These are phyloP conservation scores for Scylla paramamosain DNA, from an alignment of 1,140 invertebrate species.

Conservation along the genomic window DNA sequence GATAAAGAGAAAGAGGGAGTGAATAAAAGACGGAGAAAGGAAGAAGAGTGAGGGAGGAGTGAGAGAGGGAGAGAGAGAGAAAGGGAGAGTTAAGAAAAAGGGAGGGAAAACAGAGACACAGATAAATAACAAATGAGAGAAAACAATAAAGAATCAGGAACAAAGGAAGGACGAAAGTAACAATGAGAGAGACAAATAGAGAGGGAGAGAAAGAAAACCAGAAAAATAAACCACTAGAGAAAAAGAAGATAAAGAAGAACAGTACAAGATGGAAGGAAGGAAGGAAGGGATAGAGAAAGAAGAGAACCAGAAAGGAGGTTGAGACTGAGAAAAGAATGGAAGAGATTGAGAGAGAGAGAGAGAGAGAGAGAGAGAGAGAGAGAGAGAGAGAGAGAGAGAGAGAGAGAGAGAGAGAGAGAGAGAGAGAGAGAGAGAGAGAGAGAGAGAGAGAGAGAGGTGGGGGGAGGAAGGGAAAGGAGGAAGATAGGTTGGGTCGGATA, in stretches of 20 bases:
- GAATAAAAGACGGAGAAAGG: no score
- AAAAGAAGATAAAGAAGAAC: neutral
- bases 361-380: constrained; percentile 50
- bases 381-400: constrained; percentile 51
- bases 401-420: constrained; percentile 35
- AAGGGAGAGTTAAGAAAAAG: neutral
- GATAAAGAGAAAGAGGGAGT: no score
- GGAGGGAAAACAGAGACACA: neutral
- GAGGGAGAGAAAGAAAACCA: neutral
- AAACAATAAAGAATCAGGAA: neutral
- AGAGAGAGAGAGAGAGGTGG: neutral
- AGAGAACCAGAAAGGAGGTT: neutral
- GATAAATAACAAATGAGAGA: neutral
- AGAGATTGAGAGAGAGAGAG: neutral
- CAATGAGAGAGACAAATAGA: neutral
- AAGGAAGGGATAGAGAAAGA: neutral
- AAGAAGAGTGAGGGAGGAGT: neutral
- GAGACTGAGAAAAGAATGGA: no score
- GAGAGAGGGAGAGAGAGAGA: constrained; percentile 14
- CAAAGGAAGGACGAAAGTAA: neutral
- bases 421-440: neutral
- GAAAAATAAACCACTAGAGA: neutral
- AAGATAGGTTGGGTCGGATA: neutral
- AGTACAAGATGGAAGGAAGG: neutral
- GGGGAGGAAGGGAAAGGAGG: neutral